Evolutionary conservation across 1,140 invertebrate species (phyloP).

Genomic region (Geopemphigus sp.): DNA sequence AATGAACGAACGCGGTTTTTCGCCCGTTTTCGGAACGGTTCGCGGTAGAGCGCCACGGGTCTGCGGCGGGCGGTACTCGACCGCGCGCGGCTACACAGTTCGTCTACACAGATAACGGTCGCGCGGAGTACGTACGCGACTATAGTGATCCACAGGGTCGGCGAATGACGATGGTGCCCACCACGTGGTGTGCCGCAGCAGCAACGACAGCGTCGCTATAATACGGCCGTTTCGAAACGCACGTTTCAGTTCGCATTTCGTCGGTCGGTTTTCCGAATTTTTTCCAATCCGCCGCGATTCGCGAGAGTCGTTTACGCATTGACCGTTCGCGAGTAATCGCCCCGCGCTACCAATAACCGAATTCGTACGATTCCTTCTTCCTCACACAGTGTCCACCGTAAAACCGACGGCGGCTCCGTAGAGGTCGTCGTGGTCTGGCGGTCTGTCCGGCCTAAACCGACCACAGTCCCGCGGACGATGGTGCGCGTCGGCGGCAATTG

Average conservation of each 20-base stretch:
- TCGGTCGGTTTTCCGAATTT: background rate
- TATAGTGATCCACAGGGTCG: conserved; percentile 37
- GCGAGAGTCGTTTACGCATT: background rate
- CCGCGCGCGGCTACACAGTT: background rate
- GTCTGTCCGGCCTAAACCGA: too few species aligned
- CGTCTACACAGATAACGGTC: conserved; percentile 9
- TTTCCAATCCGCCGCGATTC: too few species aligned
- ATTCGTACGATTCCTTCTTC: too few species aligned
- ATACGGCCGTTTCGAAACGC: background rate
- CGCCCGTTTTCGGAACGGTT: too few species aligned
- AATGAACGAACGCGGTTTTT: too few species aligned
- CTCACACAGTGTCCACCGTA: too few species aligned
- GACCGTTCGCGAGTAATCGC: too few species aligned
- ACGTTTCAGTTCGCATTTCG: too few species aligned
- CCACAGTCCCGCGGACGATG: conserved; percentile 11
- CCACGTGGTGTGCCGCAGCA: conserved; percentile 40
- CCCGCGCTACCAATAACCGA: too few species aligned
- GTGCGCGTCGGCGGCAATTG: background rate
- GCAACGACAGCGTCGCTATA: background rate
- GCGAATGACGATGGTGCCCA: conserved; percentile 31
- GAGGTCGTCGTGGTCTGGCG: too few species aligned
- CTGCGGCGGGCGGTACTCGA: background rate
- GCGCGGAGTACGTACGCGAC: background rate
- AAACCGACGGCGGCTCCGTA: background rate
- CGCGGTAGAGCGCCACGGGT: too few species aligned